Evolutionary conservation across 2,113 vertebrate species (phyloP).

Genomic region (Lagopus muta): DNA sequence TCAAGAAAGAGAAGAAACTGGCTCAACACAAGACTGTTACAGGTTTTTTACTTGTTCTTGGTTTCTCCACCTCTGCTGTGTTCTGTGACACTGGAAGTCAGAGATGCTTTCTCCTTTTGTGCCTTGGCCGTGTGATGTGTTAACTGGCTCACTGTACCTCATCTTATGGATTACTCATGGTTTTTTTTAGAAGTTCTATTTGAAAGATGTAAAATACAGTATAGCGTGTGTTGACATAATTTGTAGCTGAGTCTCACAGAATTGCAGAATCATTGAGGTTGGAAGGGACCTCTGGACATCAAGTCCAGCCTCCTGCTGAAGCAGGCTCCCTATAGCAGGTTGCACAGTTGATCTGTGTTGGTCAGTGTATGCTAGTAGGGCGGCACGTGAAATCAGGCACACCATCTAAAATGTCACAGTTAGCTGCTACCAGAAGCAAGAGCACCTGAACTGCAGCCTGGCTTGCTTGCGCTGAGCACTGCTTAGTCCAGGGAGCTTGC

Average conservation of each 20-base stretch:
- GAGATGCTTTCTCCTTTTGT: neutral
- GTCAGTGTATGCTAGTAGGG: rapidly evolving
- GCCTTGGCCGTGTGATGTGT: neutral
- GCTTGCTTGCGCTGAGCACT: rapidly evolving
- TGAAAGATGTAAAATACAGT: neutral
- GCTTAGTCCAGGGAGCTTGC: neutral
- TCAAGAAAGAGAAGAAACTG: neutral
- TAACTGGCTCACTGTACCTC: rapidly evolving
- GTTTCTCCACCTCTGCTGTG: neutral
- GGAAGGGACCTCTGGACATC: too few relatives aligned
- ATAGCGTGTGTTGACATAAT: neutral
- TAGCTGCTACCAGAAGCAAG: rapidly evolving
- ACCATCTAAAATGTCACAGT: rapidly evolving
- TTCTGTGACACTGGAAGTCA: rapidly evolving
- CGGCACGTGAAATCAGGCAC: neutral
- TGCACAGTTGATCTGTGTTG: too few relatives aligned
- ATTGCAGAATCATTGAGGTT: too few relatives aligned
- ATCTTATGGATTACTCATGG: neutral
- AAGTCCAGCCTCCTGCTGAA: too few relatives aligned
- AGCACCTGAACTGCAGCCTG: rapidly evolving
- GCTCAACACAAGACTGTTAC: neutral
- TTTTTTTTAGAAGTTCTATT: neutral
- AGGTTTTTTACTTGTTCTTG: neutral
- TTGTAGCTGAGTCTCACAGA: too few relatives aligned
- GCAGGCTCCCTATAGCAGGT: too few relatives aligned